Evolutionary conservation across 1,140 invertebrate species (phyloP).

Genomic region (Scaptomyza graminum): DNA sequence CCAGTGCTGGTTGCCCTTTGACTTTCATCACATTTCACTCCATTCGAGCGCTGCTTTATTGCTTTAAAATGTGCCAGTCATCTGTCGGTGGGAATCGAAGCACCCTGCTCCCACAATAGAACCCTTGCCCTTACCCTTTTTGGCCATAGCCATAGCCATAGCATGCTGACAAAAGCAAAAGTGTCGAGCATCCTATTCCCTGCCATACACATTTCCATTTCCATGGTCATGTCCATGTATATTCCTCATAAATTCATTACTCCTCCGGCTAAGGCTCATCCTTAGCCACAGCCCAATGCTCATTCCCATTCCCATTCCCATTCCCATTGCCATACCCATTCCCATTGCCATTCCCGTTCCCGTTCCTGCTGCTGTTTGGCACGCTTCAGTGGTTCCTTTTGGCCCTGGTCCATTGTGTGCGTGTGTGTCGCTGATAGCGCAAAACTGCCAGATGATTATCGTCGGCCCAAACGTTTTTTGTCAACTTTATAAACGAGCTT

Average conservation of each 20-base stretch:
- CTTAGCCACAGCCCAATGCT: background rate
- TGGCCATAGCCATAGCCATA: background rate
- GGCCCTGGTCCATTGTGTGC: slow-evolving; percentile 27
- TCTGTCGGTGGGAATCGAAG: slow-evolving; percentile 10
- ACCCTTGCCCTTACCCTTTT: no score
- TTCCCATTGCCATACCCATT: slow-evolving; percentile 2
- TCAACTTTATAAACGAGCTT: slow-evolving; percentile 81
- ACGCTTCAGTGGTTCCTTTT: slow-evolving; percentile 48
- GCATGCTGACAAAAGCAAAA: slow-evolving; percentile 25
- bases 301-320: background rate
- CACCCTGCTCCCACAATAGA: background rate
- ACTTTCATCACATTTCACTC: background rate
- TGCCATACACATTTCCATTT: slow-evolving; percentile 7
- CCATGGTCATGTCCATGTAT: slow-evolving; percentile 6
- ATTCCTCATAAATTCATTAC: background rate
- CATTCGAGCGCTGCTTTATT: slow-evolving; percentile 15
- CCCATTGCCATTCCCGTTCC: background rate
- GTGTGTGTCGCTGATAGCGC: slow-evolving; percentile 74
- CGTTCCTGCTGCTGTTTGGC: slow-evolving; percentile 23
- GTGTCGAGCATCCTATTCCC: slow-evolving; percentile 26
- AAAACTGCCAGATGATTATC: slow-evolving; percentile 82
- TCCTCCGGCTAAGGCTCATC: background rate
- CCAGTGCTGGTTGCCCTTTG: background rate
- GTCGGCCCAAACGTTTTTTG: slow-evolving; percentile 68
- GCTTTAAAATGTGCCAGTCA: slow-evolving; percentile 45